A percentile compares a stretch with the other conserved stretches of the same genome.
Evolutionary conservation across 1,140 invertebrate species (phyloP).

Genomic region (Dreissena polymorpha): DNA sequence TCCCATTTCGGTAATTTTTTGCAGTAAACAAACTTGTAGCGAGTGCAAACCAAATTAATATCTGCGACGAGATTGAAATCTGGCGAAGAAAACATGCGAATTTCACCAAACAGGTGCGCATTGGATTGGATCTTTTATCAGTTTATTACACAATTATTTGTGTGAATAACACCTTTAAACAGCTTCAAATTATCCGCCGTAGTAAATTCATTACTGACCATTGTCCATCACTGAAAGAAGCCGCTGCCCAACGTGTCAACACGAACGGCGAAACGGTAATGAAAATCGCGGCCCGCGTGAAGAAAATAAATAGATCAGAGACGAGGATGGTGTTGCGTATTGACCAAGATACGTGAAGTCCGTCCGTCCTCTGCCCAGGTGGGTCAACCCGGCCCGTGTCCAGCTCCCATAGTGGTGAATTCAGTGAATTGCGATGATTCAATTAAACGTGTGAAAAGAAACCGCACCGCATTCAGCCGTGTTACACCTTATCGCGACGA

Average conservation of each 20-base stretch:
- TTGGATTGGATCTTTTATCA: conserved; percentile 46
- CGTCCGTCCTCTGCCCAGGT: conserved; percentile 37
- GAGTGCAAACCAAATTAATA: conserved; percentile 9
- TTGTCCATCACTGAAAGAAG: conserved; percentile 27
- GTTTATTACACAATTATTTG: conserved; percentile 55
- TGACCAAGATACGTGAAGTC: conserved; percentile 47
- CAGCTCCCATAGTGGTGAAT: background rate
- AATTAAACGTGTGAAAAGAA: background rate
- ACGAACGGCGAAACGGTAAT: conserved; percentile 49
- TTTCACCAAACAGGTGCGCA: conserved; percentile 30
- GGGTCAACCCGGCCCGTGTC: background rate
- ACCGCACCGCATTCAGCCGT: background rate
- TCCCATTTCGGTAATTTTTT: conserved; percentile 29
- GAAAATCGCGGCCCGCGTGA: conserved; percentile 42
- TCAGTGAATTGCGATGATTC: background rate
- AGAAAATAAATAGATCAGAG: conserved; percentile 40
- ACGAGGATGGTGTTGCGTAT: conserved; percentile 26
- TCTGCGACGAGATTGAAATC: background rate
- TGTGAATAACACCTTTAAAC: conserved; percentile 50
- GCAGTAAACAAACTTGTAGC: conserved; percentile 31
- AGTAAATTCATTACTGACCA: conserved; percentile 55
- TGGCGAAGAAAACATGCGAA: conserved; percentile 24
- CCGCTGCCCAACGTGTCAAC: conserved; percentile 27
- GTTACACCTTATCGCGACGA: background rate
- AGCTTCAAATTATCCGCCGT: conserved; percentile 28